Percentiles rank a stretch among this genome's conserved stretches.
phyloP scores from a whole-genome alignment of 2,113 vertebrate genomes.

The Ceratotherium simum region DNA sequence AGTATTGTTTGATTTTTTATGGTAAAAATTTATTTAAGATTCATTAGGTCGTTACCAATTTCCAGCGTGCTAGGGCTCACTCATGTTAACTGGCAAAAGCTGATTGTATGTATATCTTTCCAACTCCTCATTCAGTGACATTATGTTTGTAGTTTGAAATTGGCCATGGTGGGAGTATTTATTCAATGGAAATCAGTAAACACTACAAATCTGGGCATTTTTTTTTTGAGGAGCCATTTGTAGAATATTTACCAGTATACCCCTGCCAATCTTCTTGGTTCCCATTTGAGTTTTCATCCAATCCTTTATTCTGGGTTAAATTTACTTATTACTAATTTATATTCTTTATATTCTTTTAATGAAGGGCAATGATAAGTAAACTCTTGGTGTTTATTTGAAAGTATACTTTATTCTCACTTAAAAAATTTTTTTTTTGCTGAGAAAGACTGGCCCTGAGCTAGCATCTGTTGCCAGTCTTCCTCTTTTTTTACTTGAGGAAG shows the following conservation, averaged over 20 bases:
- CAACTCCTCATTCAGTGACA: not conserved
- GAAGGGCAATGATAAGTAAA: not conserved
- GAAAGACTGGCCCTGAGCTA: too few relatives aligned
- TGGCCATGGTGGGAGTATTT: not conserved
- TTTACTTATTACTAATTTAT: not conserved
- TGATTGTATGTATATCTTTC: not conserved
- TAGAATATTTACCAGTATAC: not conserved
- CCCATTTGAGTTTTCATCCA: not conserved
- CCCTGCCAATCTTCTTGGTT: not conserved
- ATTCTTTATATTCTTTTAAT: not conserved
- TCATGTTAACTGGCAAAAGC: too few relatives aligned
- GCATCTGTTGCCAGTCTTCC: too few relatives aligned
- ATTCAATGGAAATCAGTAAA: not conserved
- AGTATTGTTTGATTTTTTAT: not conserved
- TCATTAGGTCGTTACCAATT: not conserved
- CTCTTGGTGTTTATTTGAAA: not conserved
- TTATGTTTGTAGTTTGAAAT: not conserved
- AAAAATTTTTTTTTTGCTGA: too few relatives aligned
- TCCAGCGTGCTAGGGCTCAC: not conserved
- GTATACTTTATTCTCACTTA: not conserved
- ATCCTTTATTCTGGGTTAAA: not conserved
- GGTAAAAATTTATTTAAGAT: not conserved
- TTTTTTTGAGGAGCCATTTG: not conserved
- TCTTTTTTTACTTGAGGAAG: too few relatives aligned
- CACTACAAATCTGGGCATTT: not conserved